Evolutionary conservation across 2,113 vertebrate species (phyloP).

Genomic region (Trogon surrucura): DNA sequence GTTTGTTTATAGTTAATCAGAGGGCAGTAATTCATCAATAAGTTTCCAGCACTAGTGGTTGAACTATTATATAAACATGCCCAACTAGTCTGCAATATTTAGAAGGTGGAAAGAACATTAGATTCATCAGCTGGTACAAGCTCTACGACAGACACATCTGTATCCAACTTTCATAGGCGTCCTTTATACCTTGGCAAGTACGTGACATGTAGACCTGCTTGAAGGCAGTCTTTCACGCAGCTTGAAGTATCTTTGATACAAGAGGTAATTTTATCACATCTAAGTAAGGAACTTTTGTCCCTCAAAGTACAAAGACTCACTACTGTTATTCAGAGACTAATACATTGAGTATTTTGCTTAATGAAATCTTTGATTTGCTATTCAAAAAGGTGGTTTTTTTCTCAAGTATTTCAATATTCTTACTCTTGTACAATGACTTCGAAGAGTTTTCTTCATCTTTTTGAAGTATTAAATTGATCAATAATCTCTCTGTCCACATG

Average conservation of each 20-base stretch:
- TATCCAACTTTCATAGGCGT: background rate
- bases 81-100: background rate
- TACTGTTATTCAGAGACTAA: background rate
- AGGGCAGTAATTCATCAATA: background rate
- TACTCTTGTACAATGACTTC: background rate
- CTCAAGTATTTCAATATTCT: background rate
- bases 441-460: background rate
- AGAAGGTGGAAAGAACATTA: background rate
- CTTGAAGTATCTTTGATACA: background rate
- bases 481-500: background rate
- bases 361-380: background rate
- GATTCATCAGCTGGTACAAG: background rate
- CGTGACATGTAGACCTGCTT: background rate
- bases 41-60: background rate
- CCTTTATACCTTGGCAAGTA: background rate
- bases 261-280: background rate
- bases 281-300: background rate
- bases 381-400: background rate
- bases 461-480: background rate
- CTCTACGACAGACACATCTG: background rate
- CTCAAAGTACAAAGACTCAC: background rate
- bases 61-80: background rate
- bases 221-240: background rate
- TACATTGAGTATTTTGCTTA: background rate
- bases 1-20: background rate